Evolutionary conservation across 2,797 vertebrate species (phyloP).

Genomic region (Neomorphus geoffroyi): DNA sequence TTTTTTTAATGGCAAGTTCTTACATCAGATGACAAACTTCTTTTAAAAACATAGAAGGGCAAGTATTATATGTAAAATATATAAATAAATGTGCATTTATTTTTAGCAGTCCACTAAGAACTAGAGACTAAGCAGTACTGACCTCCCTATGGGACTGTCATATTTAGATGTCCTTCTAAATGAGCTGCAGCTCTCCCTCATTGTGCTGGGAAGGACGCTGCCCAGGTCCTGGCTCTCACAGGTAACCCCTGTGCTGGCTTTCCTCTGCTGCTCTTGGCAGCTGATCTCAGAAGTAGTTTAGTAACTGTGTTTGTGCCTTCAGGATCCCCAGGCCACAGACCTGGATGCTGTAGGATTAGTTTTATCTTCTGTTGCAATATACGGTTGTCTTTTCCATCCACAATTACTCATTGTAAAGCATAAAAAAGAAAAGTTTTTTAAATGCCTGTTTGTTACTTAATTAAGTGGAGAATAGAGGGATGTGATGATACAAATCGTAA

Average conservation of each 20-base stretch:
- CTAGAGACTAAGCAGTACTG: neutral
- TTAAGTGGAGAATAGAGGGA: no score
- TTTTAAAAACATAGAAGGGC: neutral
- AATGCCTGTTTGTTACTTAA: no score
- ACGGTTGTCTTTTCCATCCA: neutral
- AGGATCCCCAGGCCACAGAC: rapidly evolving
- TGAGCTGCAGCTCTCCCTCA: neutral
- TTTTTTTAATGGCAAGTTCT: neutral
- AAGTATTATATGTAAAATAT: neutral
- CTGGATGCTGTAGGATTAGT: neutral
- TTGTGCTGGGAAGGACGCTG: neutral
- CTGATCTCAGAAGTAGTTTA: neutral
- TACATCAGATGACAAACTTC: neutral
- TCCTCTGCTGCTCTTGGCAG: neutral
- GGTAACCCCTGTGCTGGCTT: neutral
- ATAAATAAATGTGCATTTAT: neutral
- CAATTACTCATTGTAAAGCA: neutral
- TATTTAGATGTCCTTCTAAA: neutral
- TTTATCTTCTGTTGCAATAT: neutral
- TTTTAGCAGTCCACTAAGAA: neutral
- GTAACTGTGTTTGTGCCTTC: neutral
- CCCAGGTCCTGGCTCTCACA: neutral
- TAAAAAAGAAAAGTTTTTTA: neutral
- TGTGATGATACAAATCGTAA: no score
- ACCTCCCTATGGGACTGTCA: neutral